Evolutionary conservation across 2,113 vertebrate species (phyloP).

Genomic region (Oryzias curvinotus): DNA sequence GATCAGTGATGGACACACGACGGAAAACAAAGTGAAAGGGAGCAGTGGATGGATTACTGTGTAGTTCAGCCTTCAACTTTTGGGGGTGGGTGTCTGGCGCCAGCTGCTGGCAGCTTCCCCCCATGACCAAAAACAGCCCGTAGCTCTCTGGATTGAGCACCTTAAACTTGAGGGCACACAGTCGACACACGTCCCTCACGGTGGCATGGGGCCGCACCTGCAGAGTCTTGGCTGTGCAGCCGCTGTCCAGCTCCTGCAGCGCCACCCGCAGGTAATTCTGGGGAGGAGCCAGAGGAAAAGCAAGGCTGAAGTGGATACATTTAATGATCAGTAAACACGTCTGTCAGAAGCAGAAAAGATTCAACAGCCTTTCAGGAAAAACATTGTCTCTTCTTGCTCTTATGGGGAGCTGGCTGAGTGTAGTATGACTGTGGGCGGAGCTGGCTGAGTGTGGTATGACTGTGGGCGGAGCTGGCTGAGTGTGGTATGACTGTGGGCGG

Average conservation of each 20-base stretch:
- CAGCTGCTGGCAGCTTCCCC: slow-evolving; percentile 90
- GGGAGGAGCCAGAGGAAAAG: neutral
- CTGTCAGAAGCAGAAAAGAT: too few relatives aligned
- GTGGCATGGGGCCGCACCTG: slow-evolving; percentile 86
- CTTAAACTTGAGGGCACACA: slow-evolving; percentile 90
- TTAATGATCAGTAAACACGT: too few relatives aligned
- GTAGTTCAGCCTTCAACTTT: slow-evolving; percentile 94
- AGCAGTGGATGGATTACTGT: slow-evolving; percentile 83
- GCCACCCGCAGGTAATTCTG: slow-evolving; percentile 95
- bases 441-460: too few relatives aligned
- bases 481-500: too few relatives aligned
- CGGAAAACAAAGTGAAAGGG: slow-evolving; percentile 92
- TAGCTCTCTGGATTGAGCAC: slow-evolving; percentile 76
- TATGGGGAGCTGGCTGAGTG: too few relatives aligned
- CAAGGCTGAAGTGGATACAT: too few relatives aligned
- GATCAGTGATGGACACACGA: slow-evolving; percentile 65
- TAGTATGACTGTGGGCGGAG: too few relatives aligned
- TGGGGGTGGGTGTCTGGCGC: slow-evolving; percentile 93
- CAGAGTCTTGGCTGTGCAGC: slow-evolving; percentile 94
- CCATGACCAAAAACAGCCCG: slow-evolving; percentile 84
- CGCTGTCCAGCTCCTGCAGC: slow-evolving; percentile 87
- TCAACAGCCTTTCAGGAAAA: too few relatives aligned
- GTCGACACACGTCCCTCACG: slow-evolving; percentile 88
- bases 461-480: too few relatives aligned
- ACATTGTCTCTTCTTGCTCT: too few relatives aligned